Conservation (phyloP, 2,113 vertebrate species). For the Melierax canorus region DNA sequence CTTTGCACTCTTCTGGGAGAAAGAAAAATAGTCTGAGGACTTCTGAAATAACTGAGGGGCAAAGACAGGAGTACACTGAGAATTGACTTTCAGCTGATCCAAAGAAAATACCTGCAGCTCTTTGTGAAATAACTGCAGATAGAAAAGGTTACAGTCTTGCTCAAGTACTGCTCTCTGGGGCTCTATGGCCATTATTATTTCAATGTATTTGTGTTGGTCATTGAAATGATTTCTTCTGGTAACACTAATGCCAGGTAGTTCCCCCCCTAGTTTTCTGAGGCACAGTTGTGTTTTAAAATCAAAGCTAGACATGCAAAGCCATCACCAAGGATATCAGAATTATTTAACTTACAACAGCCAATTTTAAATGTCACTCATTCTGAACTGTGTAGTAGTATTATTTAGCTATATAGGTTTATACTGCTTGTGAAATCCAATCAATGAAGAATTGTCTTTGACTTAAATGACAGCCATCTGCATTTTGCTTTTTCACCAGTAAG, state of each 20-base stretch:
- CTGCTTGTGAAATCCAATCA: background rate
- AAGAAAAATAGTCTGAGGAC: background rate
- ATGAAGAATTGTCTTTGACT: background rate
- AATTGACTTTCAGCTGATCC: background rate
- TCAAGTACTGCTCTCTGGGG: background rate
- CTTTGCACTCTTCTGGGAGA: background rate
- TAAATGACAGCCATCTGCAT: background rate
- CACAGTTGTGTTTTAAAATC: background rate
- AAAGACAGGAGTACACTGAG: background rate
- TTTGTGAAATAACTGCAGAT: background rate
- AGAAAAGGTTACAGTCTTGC: background rate
- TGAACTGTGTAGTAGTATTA: constrained; percentile 32
- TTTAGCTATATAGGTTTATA: background rate
- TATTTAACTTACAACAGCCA: background rate
- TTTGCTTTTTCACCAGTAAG: background rate
- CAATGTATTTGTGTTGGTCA: background rate
- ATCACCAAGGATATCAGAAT: background rate
- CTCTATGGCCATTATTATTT: background rate
- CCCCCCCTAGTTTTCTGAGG: background rate
- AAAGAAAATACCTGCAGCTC: background rate
- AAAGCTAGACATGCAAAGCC: background rate
- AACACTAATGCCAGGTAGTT: background rate
- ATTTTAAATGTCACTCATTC: constrained; percentile 54
- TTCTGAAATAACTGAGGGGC: background rate
- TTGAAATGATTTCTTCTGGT: background rate